Base-by-base conservation (phyloP, 1,140 invertebrate species). In the Arctopsyche grandis region DNA sequence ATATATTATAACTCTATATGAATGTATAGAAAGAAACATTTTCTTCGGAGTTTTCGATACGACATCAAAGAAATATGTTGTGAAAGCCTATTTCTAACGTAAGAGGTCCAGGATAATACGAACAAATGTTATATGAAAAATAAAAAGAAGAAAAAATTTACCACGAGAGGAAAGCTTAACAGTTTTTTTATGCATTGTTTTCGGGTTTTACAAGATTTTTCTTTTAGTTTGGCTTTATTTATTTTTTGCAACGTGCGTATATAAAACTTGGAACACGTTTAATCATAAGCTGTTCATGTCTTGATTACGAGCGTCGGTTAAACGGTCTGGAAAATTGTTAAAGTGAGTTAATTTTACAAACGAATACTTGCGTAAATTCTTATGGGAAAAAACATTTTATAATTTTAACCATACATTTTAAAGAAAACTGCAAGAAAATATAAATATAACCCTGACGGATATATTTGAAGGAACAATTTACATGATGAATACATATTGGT, bases 51-150 rank as follows among this genome's bases (percentile, higher is more conserved):
- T 66, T 24, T 24, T 66, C 24, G 63, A 66, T 66, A 66, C 24
- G 21, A 66, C 63, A 66, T 26, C 22, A 26, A 66, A 26, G 24
- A 66, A 66, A 66, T 66, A 66, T 66, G 63, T 66, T 26, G 24
- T 66, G 63, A 66, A 22, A 66, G 24, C 63, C 21, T 66, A 26
- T 60, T 60, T 26, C 63, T 66, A 66, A 66, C 14, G 63, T n/a
- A 14, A 66, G 58, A 21, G 58, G 21, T 22, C 21, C 21, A 60
- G 21, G 21, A 60, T 60, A 66, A 66, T 24, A 29, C 63, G 63
- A 26, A 26, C 24, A 66, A 66, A 66, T 66, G 63, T 19, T 19
- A 60, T 21, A 66, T 3, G 26, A 26, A 66, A 66, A 66, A 66
- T 1, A n/a, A 22, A 26, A 26, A 22, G 24, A 26, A 66, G 24